phyloP scores from a whole-genome alignment of 2,888 invertebrate genomes.

The Hartigia nigra region DNA sequence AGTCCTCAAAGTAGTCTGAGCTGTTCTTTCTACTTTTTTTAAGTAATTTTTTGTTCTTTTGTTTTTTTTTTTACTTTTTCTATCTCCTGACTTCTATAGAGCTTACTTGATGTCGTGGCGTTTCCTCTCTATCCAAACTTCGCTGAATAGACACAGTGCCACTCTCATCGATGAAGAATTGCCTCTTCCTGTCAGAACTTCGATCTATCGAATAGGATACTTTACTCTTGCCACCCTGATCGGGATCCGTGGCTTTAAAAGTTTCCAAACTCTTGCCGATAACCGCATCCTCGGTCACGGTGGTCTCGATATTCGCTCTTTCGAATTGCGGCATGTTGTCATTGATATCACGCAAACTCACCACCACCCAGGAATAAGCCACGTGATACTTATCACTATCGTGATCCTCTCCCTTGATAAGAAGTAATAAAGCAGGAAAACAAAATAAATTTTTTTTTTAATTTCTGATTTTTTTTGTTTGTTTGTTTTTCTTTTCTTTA shows the following conservation, averaged over 20 bases:
- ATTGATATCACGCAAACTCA: constrained; percentile 93
- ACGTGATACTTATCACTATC: constrained; percentile 98
- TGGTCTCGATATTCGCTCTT: constrained; percentile 91
- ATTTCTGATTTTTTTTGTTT: too few species aligned
- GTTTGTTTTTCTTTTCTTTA: too few species aligned
- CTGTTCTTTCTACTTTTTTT: background rate
- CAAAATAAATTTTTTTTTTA: background rate
- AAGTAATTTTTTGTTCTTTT: background rate
- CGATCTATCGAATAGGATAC: constrained; percentile 93
- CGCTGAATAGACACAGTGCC: constrained; percentile 95
- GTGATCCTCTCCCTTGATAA: constrained; percentile 83
- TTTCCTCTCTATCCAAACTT: constrained; percentile 92
- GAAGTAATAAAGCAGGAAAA: constrained; percentile 6
- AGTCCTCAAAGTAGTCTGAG: background rate
- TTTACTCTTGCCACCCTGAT: constrained; percentile 93
- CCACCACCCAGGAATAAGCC: constrained; percentile 95
- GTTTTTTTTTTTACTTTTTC: background rate
- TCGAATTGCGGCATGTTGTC: constrained; percentile 98
- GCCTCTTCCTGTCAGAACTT: constrained; percentile 90
- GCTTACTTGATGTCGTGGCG: constrained; percentile 85
- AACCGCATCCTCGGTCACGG: constrained; percentile 91
- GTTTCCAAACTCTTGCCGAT: constrained; percentile 91
- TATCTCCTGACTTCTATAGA: background rate
- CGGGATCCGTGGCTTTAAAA: constrained; percentile 95
- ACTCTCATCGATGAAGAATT: constrained; percentile 94